Conservation (phyloP, 2,113 vertebrate species). For the Boulengeromyrus knoepffleri region DNA sequence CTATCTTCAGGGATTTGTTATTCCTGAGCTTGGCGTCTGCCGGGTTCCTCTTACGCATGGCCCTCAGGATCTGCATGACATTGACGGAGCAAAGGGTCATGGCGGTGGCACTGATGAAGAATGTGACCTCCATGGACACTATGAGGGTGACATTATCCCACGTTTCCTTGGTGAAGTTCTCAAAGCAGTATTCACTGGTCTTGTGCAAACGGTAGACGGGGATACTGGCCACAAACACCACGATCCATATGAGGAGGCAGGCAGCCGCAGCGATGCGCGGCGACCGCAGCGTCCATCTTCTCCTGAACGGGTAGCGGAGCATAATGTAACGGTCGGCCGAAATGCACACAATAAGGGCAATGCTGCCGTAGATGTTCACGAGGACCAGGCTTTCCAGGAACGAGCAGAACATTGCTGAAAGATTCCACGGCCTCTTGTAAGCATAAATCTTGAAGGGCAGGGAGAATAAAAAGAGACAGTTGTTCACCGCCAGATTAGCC, state of each 20-base stretch:
- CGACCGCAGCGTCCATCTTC: constrained; percentile 43
- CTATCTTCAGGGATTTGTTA: constrained; percentile 50
- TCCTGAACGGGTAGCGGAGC: constrained; percentile 44
- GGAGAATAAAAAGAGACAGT: constrained; percentile 58
- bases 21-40: constrained; percentile 19
- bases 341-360: constrained; percentile 59
- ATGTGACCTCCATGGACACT: constrained; percentile 36
- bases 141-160: constrained; percentile 47
- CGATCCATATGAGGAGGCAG: constrained; percentile 47
- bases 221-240: constrained; percentile 27
- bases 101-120: constrained; percentile 31
- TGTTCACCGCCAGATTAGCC: constrained; percentile 53
- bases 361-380: constrained; percentile 65
- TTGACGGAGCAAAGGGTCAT: constrained; percentile 53
- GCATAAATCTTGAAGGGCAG: constrained; percentile 64
- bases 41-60: constrained; percentile 32
- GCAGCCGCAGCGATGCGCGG: constrained; percentile 42
- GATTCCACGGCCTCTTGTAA: constrained; percentile 39
- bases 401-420: constrained; percentile 50
- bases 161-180: constrained; percentile 42
- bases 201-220: constrained; percentile 38
- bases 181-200: constrained; percentile 39
- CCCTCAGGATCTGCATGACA: constrained; percentile 30
- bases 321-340: constrained; percentile 51
- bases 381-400: constrained; percentile 61